Percentiles rank a stretch among this genome's conserved stretches.
Evolutionary conservation across 2,888 invertebrate species (phyloP).

Genomic region (Limnephilus marmoratus): DNA sequence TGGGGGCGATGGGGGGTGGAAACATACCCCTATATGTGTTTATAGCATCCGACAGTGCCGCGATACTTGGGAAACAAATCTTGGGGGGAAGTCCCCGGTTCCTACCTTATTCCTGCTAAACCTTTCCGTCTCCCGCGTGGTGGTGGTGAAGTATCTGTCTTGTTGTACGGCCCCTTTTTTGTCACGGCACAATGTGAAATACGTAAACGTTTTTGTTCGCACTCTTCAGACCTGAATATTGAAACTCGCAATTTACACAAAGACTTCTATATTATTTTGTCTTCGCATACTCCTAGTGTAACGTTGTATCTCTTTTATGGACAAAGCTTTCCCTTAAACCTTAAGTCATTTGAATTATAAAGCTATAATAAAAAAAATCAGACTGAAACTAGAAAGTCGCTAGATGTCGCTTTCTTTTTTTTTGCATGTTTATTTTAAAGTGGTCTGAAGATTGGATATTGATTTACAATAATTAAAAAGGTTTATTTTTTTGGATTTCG

Average conservation of each 20-base stretch:
- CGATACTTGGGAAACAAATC: constrained; percentile 50
- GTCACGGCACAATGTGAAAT: neutral
- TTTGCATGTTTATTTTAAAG: too few species aligned
- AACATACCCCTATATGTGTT: constrained; percentile 44
- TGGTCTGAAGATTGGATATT: too few species aligned
- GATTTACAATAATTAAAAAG: too few species aligned
- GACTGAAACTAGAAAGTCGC: too few species aligned
- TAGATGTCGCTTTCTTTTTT: too few species aligned
- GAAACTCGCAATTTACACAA: neutral
- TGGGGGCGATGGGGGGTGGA: constrained; percentile 23
- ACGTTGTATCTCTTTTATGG: neutral
- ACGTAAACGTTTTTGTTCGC: constrained; percentile 2
- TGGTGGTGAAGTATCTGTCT: constrained; percentile 14
- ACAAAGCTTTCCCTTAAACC: neutral
- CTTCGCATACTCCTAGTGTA: neutral
- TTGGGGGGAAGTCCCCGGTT: constrained; percentile 35
- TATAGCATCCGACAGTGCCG: constrained; percentile 46
- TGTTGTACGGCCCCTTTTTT: constrained; percentile 8
- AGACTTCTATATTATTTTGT: neutral
- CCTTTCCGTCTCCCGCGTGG: constrained; percentile 14
- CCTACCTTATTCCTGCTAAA: constrained; percentile 32
- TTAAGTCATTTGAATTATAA: too few species aligned
- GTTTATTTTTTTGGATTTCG: too few species aligned
- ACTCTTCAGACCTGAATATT: neutral
- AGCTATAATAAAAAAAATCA: too few species aligned